Evolutionary conservation across 2,113 vertebrate species (phyloP).

Genomic region (Corvus cornix): DNA sequence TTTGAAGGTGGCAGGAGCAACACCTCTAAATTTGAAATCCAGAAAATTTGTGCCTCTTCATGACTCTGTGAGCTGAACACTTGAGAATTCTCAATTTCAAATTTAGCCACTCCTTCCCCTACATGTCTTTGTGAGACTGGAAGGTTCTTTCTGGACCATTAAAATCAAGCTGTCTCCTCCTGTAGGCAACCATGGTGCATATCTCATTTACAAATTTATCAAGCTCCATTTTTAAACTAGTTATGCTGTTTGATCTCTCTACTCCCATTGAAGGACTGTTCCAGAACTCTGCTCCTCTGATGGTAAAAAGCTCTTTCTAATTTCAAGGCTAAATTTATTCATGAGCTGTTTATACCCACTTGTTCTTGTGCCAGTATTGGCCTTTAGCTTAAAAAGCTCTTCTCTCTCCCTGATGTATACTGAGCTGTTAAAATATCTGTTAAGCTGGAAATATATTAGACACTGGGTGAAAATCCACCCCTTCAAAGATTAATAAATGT

Average conservation of each 20-base stretch:
- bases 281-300: neutral
- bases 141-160: neutral
- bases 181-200: neutral
- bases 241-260: constrained; percentile 7
- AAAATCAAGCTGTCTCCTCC: neutral
- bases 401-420: constrained; percentile 17
- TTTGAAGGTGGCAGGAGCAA: neutral
- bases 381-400: constrained; percentile 28
- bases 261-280: neutral
- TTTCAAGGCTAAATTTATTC: constrained; percentile 55
- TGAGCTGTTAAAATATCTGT: constrained; percentile 54
- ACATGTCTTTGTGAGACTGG: neutral
- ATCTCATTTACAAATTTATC: constrained; percentile 26
- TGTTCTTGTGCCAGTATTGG: constrained; percentile 47
- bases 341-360: constrained; percentile 43
- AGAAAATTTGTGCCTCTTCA: accelerated
- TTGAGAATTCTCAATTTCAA: neutral
- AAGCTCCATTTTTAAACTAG: neutral
- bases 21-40: neutral
- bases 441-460: constrained; percentile 49
- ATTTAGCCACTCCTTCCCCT: neutral
- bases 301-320: constrained; percentile 9
- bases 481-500: constrained; percentile 42
- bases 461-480: constrained; percentile 39
- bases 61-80: neutral